Evolutionary conservation across 2,797 vertebrate species (phyloP).

Genomic region (Halcyon chelicuti): DNA sequence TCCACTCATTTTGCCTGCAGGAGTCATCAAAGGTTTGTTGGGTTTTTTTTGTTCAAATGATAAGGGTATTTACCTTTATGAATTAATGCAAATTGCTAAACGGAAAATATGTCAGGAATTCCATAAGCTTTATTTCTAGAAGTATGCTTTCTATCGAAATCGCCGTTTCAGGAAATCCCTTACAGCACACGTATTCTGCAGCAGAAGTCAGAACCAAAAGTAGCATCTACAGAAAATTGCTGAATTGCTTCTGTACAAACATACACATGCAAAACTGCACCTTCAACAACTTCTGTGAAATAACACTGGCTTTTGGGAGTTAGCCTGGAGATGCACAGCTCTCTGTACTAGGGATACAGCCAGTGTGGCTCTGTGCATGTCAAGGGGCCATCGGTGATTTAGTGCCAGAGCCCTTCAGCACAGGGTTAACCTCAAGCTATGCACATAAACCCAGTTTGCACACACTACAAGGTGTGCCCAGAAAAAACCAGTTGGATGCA

Average conservation of each 20-base stretch:
- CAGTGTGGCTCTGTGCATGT: accelerated
- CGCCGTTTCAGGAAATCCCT: conserved; percentile 33
- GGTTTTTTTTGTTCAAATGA: not conserved
- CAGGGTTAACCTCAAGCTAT: not conserved
- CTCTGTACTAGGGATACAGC: not conserved
- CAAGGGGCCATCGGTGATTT: not conserved
- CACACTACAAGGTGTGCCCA: not conserved
- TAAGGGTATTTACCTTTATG: conserved; percentile 51
- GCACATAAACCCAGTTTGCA: not conserved
- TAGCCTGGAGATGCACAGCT: not conserved
- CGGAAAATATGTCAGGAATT: conserved; percentile 65
- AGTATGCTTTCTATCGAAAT: conserved; percentile 33
- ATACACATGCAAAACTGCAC: not conserved
- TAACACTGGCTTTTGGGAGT: not conserved
- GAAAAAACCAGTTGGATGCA: not conserved
- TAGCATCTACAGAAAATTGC: not conserved
- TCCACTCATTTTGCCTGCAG: conserved; percentile 50
- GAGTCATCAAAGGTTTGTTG: conserved; percentile 28
- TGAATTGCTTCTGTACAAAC: not conserved
- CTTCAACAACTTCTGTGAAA: not conserved
- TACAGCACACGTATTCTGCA: not conserved
- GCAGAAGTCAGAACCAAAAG: conserved; percentile 2
- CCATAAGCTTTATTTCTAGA: conserved; percentile 54
- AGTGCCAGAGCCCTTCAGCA: accelerated
- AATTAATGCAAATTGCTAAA: conserved; percentile 48